Evolutionary conservation across 2,797 vertebrate species (phyloP), one percentile per base, ranked within the genome.

Genomic region (Gouania willdenowi): DNA sequence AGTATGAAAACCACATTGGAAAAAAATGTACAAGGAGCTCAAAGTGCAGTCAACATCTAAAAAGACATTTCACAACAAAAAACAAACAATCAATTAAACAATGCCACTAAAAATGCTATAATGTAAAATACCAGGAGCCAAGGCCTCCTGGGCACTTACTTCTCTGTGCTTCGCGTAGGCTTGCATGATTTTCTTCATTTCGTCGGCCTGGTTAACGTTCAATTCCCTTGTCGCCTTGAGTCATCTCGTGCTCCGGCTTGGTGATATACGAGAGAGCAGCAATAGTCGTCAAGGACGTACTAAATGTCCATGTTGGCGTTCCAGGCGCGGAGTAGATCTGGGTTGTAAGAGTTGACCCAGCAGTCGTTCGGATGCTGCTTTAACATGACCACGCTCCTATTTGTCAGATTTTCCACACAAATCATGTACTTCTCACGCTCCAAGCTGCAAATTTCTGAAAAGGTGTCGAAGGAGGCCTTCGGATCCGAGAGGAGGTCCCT

Each of bases 151-250:
- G 1, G 22, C 15, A 4, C 29, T 43, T 3, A 33, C 41, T 2
- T 43, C 0, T 16, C 22, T 18, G 7, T 43, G 29, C 19, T 43
- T 33, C 0, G 10, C 2, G 12, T 36, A 36, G 2, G 13, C 32
- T 5, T 46, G 33, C 18, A 46, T 36, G 3, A 45, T 36, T 4
- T 8, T 1, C 6, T 22, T 45, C 42, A 45, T 45, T 3, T 35
- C 18, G 1, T 27, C 26, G 0, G 0, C 5, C 6, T 38, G 7
- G 6, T 38, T 39, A 0, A 48, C 21, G 4, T 0, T 15, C 2
- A 6, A 13, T 9, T 6, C 39, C 2, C 19, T 30, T 0, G 31
- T 2, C 2, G 19, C 3, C 0, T 18, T 2, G 2, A 40, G 26
- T 17, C 15, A 37, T 39, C 8, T 40, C 17, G 1, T 12, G 12